Evolutionary conservation across 2,797 vertebrate species (phyloP), one percentile per base, ranked within the genome.

Genomic region (Geotrypetes seraphini): DNA sequence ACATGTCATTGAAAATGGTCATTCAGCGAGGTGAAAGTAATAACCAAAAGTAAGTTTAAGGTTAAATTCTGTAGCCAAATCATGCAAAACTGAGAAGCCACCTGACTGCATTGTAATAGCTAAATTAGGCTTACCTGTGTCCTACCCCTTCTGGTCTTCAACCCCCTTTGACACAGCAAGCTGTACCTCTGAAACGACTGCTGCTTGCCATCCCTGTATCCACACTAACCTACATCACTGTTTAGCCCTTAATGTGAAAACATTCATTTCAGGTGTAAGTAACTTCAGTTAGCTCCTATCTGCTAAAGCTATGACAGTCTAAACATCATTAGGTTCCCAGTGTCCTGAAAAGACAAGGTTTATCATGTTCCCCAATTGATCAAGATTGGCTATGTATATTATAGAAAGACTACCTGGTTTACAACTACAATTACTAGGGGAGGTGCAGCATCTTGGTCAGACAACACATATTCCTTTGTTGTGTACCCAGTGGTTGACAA

Each of bases 231-330:
- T 31, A 45, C 64, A 51, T 65, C 51, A 66, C n/a, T n/a, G n/a
- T n/a, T 62, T 66, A 83, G 77, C 77, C 74, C 78, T 80, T 79
- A 63, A n/a, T 52, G 49, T 71, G n/a, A n/a, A 57, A 24, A 43
- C 4, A 49, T 32, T 71, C 39, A 16, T 39, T 66, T 39, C 57
- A n/a, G n/a, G 34, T 37, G 33, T 39, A 60, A 54, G 51, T 49
- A 49, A 52, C 40, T 40, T 60, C 59, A 50, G 46, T 41, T 64
- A 67, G 60, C 24, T 35, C 56, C 42, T 28, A 50, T 4, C 40
- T 36, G 47, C 56, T 29, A 43, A 32, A 64, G 50, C 42, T 33
- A 50, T n/a, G 19, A 33, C 31, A 47, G 60, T 50, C 46, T 45
- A 55, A 72, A 63, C 7, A 29, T 66, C 70, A 60, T 38, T 54